Base-by-base conservation (phyloP, 2,113 vertebrate species). In the Corvus cornix region DNA sequence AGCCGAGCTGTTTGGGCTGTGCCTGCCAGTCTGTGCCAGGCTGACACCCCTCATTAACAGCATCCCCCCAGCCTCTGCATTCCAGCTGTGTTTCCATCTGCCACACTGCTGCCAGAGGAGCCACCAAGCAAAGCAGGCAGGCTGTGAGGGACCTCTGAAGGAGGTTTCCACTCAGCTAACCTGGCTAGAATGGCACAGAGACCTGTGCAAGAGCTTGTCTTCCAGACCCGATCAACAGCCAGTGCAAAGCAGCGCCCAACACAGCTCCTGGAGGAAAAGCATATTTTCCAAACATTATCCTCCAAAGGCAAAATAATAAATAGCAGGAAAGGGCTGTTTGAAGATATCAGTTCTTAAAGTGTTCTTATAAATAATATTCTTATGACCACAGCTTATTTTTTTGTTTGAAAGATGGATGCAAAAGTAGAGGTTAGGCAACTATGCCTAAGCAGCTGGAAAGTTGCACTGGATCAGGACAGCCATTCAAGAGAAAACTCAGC, bases 1-100 rank as follows among this genome's bases (percentile, higher is more conserved):
- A 15, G 46, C 33, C 1, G 0, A 51, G 37, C 12, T 33, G 26
- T 11, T 17, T 2, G 12, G n/a, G 53, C n/a, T 76, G 58, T 0
- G 1, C 35, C 58, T 33, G n/a, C 33, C 53, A 30, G 48, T 17
- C 69, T 28, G 37, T 2, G 0, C 55, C 0, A 0, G 13, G 44
- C 39, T 49, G 46, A 18, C 20, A 31, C 4, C 62, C 18, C n/a
- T 72, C 80, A 7, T 6, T 2, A 79, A 39, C 56, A 75, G 30
- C 41, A 19, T 59, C 20, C 9, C 48, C n/a, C 30, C 37, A 14
- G 8, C 10, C 52, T 58, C 79, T 53, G 66, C 51, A 19, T 24
- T 44, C 74, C 79, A 68, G 22, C 60, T 55, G 26, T 11, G 16
- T 3, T 23, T n/a, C 27, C 51, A 60, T 60, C 60, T 70, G 60